These are phyloP conservation scores for Halcyon smyrnensis DNA, from an alignment of 2,797 vertebrate species.

Conservation along the genomic window DNA sequence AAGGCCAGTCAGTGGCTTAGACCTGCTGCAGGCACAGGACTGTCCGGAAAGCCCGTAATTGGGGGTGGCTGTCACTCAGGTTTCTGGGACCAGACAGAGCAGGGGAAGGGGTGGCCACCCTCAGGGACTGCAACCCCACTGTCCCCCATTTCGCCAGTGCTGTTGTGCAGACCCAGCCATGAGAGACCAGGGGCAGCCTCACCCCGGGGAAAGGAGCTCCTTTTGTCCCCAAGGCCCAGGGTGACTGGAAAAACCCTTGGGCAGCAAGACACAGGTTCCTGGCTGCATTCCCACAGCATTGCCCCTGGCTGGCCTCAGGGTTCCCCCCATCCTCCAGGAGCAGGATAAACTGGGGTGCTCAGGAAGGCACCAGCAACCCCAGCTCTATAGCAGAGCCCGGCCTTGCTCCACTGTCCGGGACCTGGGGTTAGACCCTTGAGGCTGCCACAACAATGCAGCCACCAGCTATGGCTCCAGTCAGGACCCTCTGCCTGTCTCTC, in stretches of 20 bases:
- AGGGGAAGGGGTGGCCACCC: neutral
- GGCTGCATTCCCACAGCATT: neutral
- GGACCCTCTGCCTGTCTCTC: neutral
- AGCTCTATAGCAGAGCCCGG: neutral
- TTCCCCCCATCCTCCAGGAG: neutral
- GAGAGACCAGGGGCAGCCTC: neutral
- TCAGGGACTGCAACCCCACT: accelerated
- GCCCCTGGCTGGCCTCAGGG: accelerated
- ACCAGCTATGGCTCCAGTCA: accelerated
- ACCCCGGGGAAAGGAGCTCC: accelerated
- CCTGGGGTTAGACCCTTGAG: neutral
- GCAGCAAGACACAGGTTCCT: neutral
- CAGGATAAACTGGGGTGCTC: accelerated
- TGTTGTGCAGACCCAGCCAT: neutral
- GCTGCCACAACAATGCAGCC: neutral
- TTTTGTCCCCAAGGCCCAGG: neutral
- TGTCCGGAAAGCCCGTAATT: neutral
- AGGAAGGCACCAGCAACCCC: neutral
- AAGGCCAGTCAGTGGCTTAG: neutral
- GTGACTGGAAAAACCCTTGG: no score
- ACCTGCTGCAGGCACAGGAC: neutral
- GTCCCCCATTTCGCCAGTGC: neutral
- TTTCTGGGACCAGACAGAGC: neutral
- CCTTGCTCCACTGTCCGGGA: neutral
- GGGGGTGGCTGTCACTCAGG: neutral